Evolutionary conservation across 2,888 invertebrate species (phyloP).

Genomic region (Drosophila colorata): DNA sequence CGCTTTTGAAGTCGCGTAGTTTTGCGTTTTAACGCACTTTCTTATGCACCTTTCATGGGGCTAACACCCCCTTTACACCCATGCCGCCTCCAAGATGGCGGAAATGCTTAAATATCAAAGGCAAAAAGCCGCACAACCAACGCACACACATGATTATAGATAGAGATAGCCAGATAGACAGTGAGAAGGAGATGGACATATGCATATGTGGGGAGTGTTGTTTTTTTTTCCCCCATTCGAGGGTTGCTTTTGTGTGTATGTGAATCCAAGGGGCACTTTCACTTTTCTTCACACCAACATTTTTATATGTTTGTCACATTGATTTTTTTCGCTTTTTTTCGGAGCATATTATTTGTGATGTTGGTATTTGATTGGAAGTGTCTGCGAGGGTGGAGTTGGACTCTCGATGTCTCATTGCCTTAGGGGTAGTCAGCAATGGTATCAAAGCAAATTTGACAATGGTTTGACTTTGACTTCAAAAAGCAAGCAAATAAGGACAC

Average conservation of each 20-base stretch:
- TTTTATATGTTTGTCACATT: constrained; percentile 63
- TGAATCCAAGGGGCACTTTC: constrained; percentile 58
- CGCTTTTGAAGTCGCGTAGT: constrained; percentile 77
- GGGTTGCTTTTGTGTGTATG: constrained; percentile 56
- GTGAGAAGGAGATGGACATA: constrained; percentile 23
- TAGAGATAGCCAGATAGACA: constrained; percentile 3
- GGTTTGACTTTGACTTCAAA: constrained; percentile 68
- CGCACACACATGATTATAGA: constrained; percentile 38
- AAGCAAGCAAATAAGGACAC: constrained; percentile 41
- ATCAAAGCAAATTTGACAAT: constrained; percentile 71
- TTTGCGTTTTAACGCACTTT: constrained; percentile 78
- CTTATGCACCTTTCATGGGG: constrained; percentile 29
- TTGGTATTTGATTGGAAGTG: constrained; percentile 71
- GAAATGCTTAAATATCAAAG: constrained; percentile 80
- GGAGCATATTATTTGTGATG: constrained; percentile 42
- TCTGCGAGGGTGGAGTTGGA: constrained; percentile 12
- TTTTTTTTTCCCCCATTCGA: constrained; percentile 45
- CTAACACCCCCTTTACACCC: neutral
- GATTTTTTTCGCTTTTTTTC: constrained; percentile 49
- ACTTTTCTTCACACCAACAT: constrained; percentile 75
- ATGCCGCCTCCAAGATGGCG: constrained; percentile 67
- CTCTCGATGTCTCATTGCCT: constrained; percentile 41
- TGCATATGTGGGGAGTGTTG: constrained; percentile 35
- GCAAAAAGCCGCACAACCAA: constrained; percentile 58
- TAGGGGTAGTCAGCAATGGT: constrained; percentile 43